phyloP scores from a whole-genome alignment of 2,888 invertebrate species.

The Tanypteryx hageni region DNA sequence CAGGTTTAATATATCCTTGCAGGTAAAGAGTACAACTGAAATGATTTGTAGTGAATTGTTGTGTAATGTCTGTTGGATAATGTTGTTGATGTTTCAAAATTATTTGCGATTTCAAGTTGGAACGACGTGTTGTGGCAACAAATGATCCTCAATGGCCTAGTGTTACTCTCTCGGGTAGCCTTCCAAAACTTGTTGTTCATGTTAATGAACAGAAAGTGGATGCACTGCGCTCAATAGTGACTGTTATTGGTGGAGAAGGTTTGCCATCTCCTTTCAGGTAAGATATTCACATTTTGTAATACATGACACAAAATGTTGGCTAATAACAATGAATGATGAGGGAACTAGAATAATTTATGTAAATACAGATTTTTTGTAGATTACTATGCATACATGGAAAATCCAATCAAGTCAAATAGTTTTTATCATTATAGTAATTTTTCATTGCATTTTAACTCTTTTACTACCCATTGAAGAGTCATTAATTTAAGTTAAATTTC shows the following conservation, averaged over 20 bases:
- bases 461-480: too few species aligned
- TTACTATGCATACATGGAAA: too few species aligned
- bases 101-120: slow-evolving; percentile 79
- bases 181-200: slow-evolving; percentile 92
- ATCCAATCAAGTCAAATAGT: too few species aligned
- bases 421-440: too few species aligned
- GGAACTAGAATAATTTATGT: too few species aligned
- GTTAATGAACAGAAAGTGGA: slow-evolving; percentile 93
- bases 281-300: background rate
- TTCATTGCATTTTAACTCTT: too few species aligned
- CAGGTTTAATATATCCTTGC: slow-evolving; percentile 83
- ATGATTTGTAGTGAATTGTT: background rate
- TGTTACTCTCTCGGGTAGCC: slow-evolving; percentile 87
- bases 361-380: too few species aligned
- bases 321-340: too few species aligned
- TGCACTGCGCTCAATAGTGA: slow-evolving; percentile 79
- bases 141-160: slow-evolving; percentile 92
- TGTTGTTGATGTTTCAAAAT: background rate
- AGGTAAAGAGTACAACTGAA: slow-evolving; percentile 72
- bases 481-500: too few species aligned
- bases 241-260: slow-evolving; percentile 74
- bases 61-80: background rate
- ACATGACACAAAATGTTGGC: background rate
- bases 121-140: slow-evolving; percentile 88
- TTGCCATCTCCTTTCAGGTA: slow-evolving; percentile 75